Percentiles rank a stretch among this genome's conserved stretches.
These are phyloP conservation scores for Gouania willdenowi DNA, from an alignment of 2,797 vertebrate genomes.

Conservation along the genomic window DNA sequence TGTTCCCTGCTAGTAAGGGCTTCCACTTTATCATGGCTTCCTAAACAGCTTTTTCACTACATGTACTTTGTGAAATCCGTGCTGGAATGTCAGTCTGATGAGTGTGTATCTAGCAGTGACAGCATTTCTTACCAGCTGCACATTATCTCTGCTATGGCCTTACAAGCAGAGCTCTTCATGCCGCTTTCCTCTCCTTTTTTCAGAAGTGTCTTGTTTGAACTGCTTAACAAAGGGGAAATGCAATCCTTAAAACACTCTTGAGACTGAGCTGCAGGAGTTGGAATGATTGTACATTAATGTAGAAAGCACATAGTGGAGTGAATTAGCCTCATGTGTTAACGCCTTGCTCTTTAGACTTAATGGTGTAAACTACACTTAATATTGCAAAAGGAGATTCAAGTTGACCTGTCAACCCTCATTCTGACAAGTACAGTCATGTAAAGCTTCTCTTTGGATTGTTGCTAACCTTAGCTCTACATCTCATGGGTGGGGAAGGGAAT, in stretches of 20 bases:
- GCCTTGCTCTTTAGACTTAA: conserved; percentile 39
- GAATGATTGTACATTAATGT: conserved; percentile 54
- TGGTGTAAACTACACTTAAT: conserved; percentile 28
- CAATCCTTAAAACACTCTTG: conserved; percentile 37
- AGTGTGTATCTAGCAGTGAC: conserved; percentile 30
- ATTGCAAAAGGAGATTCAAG: conserved; percentile 50
- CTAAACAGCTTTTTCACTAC: no score
- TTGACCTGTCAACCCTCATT: no score
- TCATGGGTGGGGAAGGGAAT: conserved; percentile 10
- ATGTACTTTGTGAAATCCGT: no score
- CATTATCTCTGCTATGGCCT: conserved; percentile 49
- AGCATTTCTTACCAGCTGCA: conserved; percentile 23
- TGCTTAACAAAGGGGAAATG: conserved; percentile 38
- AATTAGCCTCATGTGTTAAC: conserved; percentile 1
- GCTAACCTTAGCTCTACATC: conserved; percentile 28
- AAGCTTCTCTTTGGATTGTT: conserved; percentile 20
- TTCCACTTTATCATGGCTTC: no score
- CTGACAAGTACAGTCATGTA: conserved; percentile 15
- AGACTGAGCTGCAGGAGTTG: conserved; percentile 5
- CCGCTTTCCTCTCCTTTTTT: conserved; percentile 28
- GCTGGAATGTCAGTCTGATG: conserved; percentile 24
- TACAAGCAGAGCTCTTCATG: conserved; percentile 41
- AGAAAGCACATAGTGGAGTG: conserved; percentile 39
- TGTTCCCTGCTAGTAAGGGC: no score
- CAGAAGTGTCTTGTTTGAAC: conserved; percentile 65